Percentiles rank a stretch among this genome's conserved stretches.
Evolutionary conservation across 2,797 vertebrate species (phyloP).

Genomic region (Alauda arvensis): DNA sequence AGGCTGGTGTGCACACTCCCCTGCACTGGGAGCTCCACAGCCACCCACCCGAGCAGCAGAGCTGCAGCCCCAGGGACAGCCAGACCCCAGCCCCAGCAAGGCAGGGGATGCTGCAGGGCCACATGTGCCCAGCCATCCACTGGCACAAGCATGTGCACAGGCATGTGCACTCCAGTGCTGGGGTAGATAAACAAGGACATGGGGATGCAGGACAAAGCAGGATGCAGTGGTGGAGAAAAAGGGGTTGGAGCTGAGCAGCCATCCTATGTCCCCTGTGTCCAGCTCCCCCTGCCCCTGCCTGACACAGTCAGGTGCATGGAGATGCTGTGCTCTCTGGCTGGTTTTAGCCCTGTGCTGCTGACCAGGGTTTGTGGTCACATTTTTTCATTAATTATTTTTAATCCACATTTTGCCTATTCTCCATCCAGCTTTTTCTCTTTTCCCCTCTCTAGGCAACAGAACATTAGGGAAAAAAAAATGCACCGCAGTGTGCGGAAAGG

Average conservation of each 20-base stretch:
- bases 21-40: background rate
- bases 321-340: background rate
- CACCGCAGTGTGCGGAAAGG: background rate
- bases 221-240: background rate
- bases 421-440: background rate
- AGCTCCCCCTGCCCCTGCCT: background rate
- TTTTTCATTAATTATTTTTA: slow-evolving; percentile 62
- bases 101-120: rapidly evolving
- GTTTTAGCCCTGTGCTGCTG: background rate
- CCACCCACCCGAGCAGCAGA: background rate
- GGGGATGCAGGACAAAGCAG: background rate
- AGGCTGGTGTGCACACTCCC: rapidly evolving
- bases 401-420: slow-evolving; percentile 41
- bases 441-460: slow-evolving; percentile 52
- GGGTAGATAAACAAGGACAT: background rate
- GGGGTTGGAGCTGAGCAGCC: rapidly evolving
- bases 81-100: too few relatives aligned
- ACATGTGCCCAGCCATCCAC: rapidly evolving
- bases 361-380: slow-evolving; percentile 32
- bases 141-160: background rate
- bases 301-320: background rate
- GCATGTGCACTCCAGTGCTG: background rate
- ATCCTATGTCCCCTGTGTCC: background rate
- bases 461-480: background rate
- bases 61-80: background rate